These are phyloP conservation scores for Meleagris gallopavo DNA, from an alignment of 2,113 vertebrate genomes.

Conservation along the genomic window DNA sequence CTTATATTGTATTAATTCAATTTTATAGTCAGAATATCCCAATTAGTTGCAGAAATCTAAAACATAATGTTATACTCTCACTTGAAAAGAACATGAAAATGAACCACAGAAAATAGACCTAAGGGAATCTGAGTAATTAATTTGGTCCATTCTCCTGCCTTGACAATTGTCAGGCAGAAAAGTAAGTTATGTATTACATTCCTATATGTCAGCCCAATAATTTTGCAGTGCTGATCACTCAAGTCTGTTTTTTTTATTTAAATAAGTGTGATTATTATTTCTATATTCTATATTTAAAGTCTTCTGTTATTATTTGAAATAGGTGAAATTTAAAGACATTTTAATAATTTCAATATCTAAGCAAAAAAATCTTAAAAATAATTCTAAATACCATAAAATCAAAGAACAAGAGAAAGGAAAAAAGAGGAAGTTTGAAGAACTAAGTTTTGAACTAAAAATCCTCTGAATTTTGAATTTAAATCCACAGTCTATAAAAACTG, in stretches of 20 bases:
- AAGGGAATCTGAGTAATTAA: not conserved
- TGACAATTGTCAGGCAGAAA: not conserved
- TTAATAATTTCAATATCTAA: not conserved
- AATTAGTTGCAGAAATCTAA: constrained; percentile 20
- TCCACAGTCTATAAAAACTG: not conserved
- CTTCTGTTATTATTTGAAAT: not conserved
- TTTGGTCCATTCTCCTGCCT: not conserved
- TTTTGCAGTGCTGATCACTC: not conserved
- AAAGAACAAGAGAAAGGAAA: not conserved
- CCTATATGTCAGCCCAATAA: not conserved
- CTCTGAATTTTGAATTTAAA: not conserved
- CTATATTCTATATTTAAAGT: not conserved
- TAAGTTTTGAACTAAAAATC: not conserved
- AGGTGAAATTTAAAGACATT: not conserved
- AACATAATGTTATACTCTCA: not conserved
- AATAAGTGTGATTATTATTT: not conserved
- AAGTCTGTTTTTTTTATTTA: not conserved
- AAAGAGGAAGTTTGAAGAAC: not conserved
- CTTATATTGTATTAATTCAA: not conserved
- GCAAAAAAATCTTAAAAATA: not conserved
- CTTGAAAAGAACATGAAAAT: not conserved
- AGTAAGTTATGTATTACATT: not conserved
- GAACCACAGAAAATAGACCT: not conserved
- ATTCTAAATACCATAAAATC: not conserved
- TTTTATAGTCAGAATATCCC: constrained; percentile 17